Conservation (phyloP, 2,888 invertebrate species). For the Drosophila affinis region DNA sequence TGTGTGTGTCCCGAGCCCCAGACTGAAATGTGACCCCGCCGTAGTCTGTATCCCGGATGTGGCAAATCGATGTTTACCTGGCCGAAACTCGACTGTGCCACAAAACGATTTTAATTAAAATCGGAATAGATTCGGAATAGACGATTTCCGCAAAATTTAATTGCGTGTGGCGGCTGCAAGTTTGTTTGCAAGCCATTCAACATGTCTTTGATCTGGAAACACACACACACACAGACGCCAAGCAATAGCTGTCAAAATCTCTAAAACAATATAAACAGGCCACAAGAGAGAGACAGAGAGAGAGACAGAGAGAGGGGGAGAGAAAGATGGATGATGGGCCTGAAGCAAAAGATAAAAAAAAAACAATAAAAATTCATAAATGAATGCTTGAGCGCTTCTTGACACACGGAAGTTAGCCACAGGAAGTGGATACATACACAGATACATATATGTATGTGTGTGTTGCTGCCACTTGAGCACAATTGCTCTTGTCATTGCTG, state of each 20-base stretch:
- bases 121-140: constrained; percentile 69
- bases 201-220: constrained; percentile 60
- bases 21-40: not conserved
- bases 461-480: constrained; percentile 32
- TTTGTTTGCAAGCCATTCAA: constrained; percentile 62
- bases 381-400: constrained; percentile 69
- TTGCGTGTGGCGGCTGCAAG: constrained; percentile 66
- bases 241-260: constrained; percentile 58
- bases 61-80: constrained; percentile 49
- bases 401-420: constrained; percentile 71
- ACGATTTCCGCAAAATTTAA: constrained; percentile 75
- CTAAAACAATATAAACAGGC: constrained; percentile 46
- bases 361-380: constrained; percentile 76
- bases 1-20: too few species aligned
- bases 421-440: constrained; percentile 53
- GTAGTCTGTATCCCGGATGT: constrained; percentile 24
- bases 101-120: constrained; percentile 76
- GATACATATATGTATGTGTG: constrained; percentile 7
- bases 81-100: constrained; percentile 55
- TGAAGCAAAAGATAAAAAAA: constrained; percentile 49
- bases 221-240: constrained; percentile 12
- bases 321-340: constrained; percentile 5
- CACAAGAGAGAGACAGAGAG: constrained; percentile 26
- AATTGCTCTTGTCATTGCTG: constrained; percentile 22
- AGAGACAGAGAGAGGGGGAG: constrained; percentile 11